Percentiles rank a stretch among this genome's conserved stretches.
phyloP scores from a whole-genome alignment of 2,888 invertebrate genomes.

The Phlogophora meticulosa region DNA sequence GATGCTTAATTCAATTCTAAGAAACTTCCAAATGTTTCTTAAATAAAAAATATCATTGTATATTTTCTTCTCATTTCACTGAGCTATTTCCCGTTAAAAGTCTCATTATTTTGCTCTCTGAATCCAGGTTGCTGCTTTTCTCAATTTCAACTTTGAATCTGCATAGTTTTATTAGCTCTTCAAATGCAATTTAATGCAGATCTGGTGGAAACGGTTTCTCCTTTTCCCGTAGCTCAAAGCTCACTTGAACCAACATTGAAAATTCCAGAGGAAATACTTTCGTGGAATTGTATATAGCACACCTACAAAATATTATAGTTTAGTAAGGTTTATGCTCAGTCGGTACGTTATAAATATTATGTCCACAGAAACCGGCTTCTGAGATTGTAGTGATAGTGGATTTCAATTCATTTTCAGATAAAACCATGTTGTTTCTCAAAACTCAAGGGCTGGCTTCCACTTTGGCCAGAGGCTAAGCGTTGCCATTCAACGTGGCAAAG shows the following conservation, averaged over 20 bases:
- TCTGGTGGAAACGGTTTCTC: constrained; percentile 54
- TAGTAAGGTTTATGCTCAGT: not conserved
- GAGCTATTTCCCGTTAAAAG: constrained; percentile 18
- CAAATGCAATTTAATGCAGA: constrained; percentile 71
- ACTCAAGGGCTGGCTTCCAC: too few species aligned
- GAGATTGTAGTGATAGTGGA: too few species aligned
- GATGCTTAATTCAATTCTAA: constrained; percentile 53
- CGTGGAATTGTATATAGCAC: constrained; percentile 18
- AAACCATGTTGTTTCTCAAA: constrained; percentile 15
- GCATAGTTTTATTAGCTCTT: constrained; percentile 60
- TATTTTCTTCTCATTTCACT: not conserved
- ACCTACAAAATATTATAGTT: not conserved
- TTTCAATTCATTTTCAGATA: too few species aligned
- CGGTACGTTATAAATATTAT: constrained; percentile 20
- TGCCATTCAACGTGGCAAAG: too few species aligned
- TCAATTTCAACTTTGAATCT: constrained; percentile 57
- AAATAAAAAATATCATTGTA: constrained; percentile 14
- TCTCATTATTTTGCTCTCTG: constrained; percentile 37
- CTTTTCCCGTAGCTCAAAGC: constrained; percentile 66
- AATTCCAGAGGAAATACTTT: constrained; percentile 51
- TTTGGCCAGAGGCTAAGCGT: too few species aligned
- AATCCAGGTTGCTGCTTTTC: constrained; percentile 39
- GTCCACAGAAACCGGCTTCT: constrained; percentile 2
- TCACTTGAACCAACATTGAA: constrained; percentile 66
- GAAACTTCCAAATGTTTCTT: constrained; percentile 11